Conservation (phyloP, 1,140 invertebrate genomes). For the Thaumetopoea pityocampa region DNA sequence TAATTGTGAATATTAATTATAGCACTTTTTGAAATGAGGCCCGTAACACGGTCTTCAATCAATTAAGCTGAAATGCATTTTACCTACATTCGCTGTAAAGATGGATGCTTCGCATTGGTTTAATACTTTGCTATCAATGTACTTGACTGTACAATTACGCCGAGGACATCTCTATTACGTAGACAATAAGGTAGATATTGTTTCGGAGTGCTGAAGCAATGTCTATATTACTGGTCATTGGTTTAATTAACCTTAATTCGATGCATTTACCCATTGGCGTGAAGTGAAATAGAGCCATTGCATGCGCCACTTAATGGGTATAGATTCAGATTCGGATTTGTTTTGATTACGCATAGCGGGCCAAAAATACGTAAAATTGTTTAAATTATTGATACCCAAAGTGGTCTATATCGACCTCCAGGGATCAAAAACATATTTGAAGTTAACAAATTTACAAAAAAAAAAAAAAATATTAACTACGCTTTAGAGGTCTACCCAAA, state of each 20-base stretch:
- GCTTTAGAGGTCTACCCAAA: too few relatives aligned
- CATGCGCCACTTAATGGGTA: conserved; percentile 26
- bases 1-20: too few relatives aligned
- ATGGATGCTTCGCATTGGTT: conserved; percentile 11
- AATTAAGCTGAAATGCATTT: background rate
- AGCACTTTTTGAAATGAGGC: too few relatives aligned
- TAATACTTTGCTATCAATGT: conserved; percentile 14
- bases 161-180: conserved; percentile 10
- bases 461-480: too few relatives aligned
- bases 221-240: conserved; percentile 42
- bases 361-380: too few relatives aligned
- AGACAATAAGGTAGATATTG: conserved; percentile 9
- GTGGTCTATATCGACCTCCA: too few relatives aligned
- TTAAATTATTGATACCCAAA: too few relatives aligned
- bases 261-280: conserved; percentile 39
- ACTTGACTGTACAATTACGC: conserved; percentile 8
- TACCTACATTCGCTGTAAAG: conserved; percentile 1
- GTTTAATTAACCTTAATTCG: conserved; percentile 56
- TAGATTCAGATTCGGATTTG: conserved; percentile 23
- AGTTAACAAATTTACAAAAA: too few relatives aligned
- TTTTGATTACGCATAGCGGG: background rate
- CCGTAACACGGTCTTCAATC: too few relatives aligned
- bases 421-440: too few relatives aligned
- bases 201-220: conserved; percentile 19
- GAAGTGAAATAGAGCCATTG: conserved; percentile 32